These are phyloP conservation scores for Vireo altiloquus DNA, from an alignment of 2,113 vertebrate species.

Conservation along the genomic window DNA sequence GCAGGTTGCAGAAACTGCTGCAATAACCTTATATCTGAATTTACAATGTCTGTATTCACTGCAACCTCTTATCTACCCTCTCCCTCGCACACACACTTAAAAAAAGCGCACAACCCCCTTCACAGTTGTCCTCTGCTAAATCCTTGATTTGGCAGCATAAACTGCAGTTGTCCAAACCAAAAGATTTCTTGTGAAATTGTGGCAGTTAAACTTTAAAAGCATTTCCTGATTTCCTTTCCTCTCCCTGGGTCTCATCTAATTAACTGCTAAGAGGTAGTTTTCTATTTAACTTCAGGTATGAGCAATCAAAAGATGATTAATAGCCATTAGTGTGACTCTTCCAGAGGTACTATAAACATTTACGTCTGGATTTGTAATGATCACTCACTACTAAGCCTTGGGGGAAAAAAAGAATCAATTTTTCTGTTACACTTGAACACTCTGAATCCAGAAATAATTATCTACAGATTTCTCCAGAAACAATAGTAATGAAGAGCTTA, in stretches of 20 bases:
- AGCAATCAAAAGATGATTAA: constrained; percentile 3
- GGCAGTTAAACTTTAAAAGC: not conserved
- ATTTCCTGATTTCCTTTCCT: not conserved
- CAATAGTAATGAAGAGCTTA: not conserved
- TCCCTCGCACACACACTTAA: accelerated
- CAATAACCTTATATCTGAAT: not conserved
- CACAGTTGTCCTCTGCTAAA: not conserved
- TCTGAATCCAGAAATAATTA: constrained; percentile 16
- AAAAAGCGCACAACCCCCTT: not conserved
- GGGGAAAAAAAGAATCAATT: not conserved
- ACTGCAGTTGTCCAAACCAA: not conserved
- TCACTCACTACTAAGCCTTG: not conserved
- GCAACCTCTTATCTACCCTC: not conserved
- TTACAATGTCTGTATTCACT: not conserved
- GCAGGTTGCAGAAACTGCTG: not conserved
- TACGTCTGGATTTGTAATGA: constrained; percentile 10
- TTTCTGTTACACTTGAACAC: not conserved
- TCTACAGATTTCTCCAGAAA: not conserved
- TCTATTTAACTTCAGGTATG: constrained; percentile 10
- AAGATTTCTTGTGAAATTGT: not conserved
- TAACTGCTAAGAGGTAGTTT: not conserved
- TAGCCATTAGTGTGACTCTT: not conserved
- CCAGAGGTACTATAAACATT: constrained; percentile 36
- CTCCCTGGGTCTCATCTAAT: not conserved
- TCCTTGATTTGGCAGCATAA: not conserved